Evolutionary conservation across 2,797 vertebrate species (phyloP).

Genomic region (Scolopax rusticola): DNA sequence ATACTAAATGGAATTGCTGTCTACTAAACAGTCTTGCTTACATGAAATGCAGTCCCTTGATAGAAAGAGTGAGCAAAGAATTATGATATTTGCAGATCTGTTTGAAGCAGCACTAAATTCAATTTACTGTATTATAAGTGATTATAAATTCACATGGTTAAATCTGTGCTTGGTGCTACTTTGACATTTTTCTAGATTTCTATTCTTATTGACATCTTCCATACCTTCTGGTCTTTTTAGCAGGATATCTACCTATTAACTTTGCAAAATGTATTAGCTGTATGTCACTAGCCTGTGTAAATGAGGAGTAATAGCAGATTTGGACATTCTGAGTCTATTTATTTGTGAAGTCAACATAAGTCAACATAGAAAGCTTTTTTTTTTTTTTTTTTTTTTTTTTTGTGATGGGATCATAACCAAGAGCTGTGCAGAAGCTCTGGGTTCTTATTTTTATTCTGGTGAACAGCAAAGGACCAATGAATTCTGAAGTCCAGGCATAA

Average conservation of each 20-base stretch:
- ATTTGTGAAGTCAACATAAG: not conserved
- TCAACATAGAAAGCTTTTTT: not conserved
- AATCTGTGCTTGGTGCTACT: not conserved
- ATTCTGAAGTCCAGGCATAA: not conserved
- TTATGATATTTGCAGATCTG: not conserved
- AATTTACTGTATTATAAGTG: not conserved
- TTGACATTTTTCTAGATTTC: not conserved
- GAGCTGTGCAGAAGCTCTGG: not conserved
- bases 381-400: too few relatives aligned
- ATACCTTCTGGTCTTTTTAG: not conserved
- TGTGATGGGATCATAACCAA: not conserved
- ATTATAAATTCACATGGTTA: not conserved
- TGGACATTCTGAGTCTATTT: not conserved
- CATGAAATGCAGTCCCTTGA: not conserved
- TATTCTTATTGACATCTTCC: not conserved
- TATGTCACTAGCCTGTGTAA: not conserved
- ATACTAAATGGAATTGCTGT: not conserved
- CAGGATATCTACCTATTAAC: not conserved
- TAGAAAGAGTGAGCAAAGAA: not conserved
- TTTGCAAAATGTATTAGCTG: not conserved
- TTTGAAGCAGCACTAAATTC: not conserved
- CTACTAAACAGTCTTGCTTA: not conserved
- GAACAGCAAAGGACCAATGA: not conserved
- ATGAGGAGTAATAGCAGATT: not conserved
- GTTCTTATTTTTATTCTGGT: not conserved